Conservation (phyloP, 2,888 invertebrate genomes). For the Stratiomys singularior region DNA sequence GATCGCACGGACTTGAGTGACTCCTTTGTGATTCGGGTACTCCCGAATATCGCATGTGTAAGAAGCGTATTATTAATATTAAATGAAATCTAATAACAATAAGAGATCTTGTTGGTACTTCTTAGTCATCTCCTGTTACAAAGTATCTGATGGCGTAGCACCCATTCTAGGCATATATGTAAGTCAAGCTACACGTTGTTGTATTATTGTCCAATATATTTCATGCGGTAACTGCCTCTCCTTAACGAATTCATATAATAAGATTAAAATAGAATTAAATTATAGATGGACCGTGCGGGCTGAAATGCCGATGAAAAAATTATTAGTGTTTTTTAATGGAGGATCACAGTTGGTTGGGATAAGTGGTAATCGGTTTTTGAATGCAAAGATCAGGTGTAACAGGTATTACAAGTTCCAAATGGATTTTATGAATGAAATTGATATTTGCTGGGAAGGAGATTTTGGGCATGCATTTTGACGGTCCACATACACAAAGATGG, state of each 20-base stretch:
- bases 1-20: neutral
- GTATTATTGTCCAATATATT: neutral
- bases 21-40: neutral
- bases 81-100: slow-evolving; percentile 22
- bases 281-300: slow-evolving; percentile 18
- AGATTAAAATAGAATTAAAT: slow-evolving; percentile 43
- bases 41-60: neutral
- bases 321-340: slow-evolving; percentile 44
- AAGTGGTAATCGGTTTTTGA: slow-evolving; percentile 27
- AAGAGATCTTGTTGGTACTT: slow-evolving; percentile 31
- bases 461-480: slow-evolving; percentile 8
- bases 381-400: slow-evolving; percentile 40
- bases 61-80: slow-evolving; percentile 14
- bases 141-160: neutral
- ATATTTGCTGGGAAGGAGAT: slow-evolving; percentile 19
- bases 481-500: neutral
- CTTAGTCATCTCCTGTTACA: slow-evolving; percentile 43
- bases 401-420: slow-evolving; percentile 21
- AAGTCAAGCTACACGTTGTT: no score
- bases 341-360: slow-evolving; percentile 32
- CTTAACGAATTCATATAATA: slow-evolving; percentile 44
- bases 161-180: neutral
- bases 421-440: slow-evolving; percentile 48
- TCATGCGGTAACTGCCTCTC: slow-evolving; percentile 30
- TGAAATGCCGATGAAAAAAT: slow-evolving; percentile 24